Evolutionary conservation across 2,797 vertebrate genomes (phyloP), one percentile per base, ranked within the genome.

Genomic region (Numenius phaeopus): DNA sequence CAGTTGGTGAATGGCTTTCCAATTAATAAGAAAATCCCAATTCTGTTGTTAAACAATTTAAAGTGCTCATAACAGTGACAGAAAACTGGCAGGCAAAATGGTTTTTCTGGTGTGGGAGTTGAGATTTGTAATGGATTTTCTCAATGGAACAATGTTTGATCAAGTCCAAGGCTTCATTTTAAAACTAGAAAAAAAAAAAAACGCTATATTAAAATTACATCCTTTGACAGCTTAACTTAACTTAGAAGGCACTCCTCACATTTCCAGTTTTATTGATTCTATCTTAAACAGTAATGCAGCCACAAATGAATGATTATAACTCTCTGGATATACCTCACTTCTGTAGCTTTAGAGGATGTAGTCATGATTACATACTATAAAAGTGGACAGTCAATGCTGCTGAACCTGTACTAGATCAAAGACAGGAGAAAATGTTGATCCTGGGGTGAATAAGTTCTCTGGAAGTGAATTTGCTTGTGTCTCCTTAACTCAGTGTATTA

Each of bases 241-340:
- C 79, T 90, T 80, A 91, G 83, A 96, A 97, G 76, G 77, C 15
- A 9, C 55, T 96, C 32, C 80, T 96, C 65, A 47, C 65, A n/a
- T 91, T 65, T 18, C 79, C 95, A 57, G 59, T 72, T 44, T 89
- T 97, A 95, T 23, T 80, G 85, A 96, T 95, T 96, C 13, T 44
- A 10, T 90, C 94, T 94, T 84, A 93, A 96, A 89, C 42, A 13
- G 24, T 22, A 86, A 71, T 30, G 14, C 44, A 65, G 85, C 72
- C 78, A 79, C 65, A 90, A 97, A 93, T 93, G 69, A 95, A 78
- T 52, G 42, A 89, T 95, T 95, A 77, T 69, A 57, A 72, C 40
- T 93, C 81, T 69, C 54, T 65, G 65, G 71, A 73, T 70, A 23
- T 57, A 44, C 64, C 61, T 97, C 37, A 58, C 46, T 89, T 80